Evolutionary conservation across 2,113 vertebrate genomes (phyloP).

Genomic region (Lonchura striata): DNA sequence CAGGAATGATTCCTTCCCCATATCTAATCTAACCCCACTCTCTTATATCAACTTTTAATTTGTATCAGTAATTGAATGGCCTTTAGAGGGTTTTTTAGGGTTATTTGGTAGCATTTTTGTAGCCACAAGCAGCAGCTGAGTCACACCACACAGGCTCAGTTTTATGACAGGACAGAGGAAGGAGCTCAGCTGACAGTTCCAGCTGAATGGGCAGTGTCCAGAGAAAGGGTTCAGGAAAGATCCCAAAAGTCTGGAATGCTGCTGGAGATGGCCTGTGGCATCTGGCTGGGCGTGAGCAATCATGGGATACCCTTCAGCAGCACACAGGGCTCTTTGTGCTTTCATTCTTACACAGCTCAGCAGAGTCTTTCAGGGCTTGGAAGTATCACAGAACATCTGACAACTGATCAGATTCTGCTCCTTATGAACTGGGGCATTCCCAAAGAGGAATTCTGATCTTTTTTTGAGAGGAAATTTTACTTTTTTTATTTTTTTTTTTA

Average conservation of each 20-base stretch:
- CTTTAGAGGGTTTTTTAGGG: accelerated
- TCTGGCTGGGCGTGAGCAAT: not conserved
- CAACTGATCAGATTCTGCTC: not conserved
- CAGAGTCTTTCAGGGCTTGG: conserved; percentile 9
- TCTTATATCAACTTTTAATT: not conserved
- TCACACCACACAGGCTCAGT: too few species aligned
- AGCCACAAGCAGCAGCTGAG: not conserved
- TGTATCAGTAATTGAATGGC: not conserved
- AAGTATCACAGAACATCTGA: not conserved
- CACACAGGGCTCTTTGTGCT: conserved; percentile 53
- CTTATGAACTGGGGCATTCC: conserved; percentile 4
- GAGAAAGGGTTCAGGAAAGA: not conserved
- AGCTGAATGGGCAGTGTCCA: not conserved
- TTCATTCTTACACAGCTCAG: not conserved
- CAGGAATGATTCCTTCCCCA: not conserved
- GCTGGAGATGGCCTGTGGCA: not conserved
- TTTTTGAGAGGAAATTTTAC: not conserved
- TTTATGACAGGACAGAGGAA: not conserved
- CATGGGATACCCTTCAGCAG: not conserved
- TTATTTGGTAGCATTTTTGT: not conserved
- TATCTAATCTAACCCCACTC: accelerated
- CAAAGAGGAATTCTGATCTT: not conserved
- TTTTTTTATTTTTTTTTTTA: not conserved
- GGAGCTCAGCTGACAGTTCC: not conserved
- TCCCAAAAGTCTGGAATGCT: not conserved